Conservation (phyloP, 2,797 vertebrate genomes). For the Rhabdophis nuchalis region DNA sequence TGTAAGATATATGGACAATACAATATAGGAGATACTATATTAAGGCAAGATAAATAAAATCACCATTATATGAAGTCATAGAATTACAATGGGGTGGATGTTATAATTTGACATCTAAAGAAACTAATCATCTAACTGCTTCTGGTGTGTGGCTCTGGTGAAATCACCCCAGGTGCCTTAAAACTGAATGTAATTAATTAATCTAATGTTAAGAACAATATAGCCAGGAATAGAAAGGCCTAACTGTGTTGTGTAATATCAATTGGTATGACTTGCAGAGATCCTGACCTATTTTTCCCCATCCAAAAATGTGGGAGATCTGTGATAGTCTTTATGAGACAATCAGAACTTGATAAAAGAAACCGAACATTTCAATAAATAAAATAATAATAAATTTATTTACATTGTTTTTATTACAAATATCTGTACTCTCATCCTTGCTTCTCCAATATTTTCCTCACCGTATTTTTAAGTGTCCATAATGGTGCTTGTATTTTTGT, state of each 20-base stretch:
- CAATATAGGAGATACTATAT: neutral
- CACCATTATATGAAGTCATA: neutral
- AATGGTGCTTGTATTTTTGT: neutral
- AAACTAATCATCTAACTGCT: neutral
- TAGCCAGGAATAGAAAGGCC: neutral
- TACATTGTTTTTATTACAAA: constrained; percentile 16
- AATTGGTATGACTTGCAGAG: neutral
- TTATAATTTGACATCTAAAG: neutral
- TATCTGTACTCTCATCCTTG: neutral
- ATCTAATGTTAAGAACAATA: neutral
- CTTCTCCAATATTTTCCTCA: neutral
- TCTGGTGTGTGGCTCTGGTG: neutral
- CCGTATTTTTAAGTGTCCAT: neutral
- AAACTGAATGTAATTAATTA: neutral
- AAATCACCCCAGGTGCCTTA: neutral
- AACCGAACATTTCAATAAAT: neutral
- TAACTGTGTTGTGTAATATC: neutral
- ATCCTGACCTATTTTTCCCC: neutral
- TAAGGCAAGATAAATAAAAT: neutral
- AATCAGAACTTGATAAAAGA: neutral
- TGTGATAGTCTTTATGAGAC: neutral
- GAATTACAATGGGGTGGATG: neutral
- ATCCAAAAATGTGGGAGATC: neutral
- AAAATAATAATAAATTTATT: neutral
- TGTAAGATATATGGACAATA: neutral